Evolutionary conservation across 1,140 invertebrate species (phyloP).

Genomic region (Vanessa tameamea): DNA sequence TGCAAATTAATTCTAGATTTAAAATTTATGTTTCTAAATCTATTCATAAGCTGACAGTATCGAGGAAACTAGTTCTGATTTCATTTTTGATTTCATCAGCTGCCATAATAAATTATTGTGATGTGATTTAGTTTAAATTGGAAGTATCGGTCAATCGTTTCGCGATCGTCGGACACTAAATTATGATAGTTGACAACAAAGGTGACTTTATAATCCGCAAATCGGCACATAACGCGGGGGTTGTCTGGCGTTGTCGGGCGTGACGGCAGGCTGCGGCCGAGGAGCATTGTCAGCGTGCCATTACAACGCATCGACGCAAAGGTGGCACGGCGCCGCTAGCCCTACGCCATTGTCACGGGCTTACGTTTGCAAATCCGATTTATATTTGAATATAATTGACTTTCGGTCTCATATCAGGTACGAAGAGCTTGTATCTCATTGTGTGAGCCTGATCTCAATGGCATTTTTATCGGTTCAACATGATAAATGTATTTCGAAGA

Average conservation of each 20-base stretch:
- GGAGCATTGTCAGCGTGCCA: slow-evolving; percentile 7
- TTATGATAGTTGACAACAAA: slow-evolving; percentile 22
- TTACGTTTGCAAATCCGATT: slow-evolving; percentile 80
- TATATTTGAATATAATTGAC: slow-evolving; percentile 81
- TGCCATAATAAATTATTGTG: slow-evolving; percentile 30
- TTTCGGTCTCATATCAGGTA: slow-evolving; percentile 75
- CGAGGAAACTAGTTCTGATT: slow-evolving; percentile 21
- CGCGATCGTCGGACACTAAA: slow-evolving; percentile 14
- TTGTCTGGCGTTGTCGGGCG: slow-evolving; percentile 4
- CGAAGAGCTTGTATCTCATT: slow-evolving; percentile 69
- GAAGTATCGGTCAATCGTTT: slow-evolving; percentile 30
- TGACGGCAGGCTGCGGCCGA: slow-evolving; percentile 1
- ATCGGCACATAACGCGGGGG: slow-evolving; percentile 30
- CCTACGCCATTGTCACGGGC: slow-evolving; percentile 67
- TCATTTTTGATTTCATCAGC: slow-evolving; percentile 30
- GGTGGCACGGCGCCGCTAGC: slow-evolving; percentile 29
- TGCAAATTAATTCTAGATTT: slow-evolving; percentile 28
- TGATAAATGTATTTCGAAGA: slow-evolving; percentile 78
- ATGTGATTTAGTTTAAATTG: slow-evolving; percentile 36
- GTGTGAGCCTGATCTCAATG: slow-evolving; percentile 72
- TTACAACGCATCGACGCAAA: slow-evolving; percentile 19
- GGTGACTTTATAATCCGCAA: slow-evolving; percentile 30
- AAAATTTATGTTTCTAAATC: slow-evolving; percentile 26
- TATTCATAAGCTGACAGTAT: slow-evolving; percentile 24
- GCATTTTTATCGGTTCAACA: slow-evolving; percentile 78